These are phyloP conservation scores for Eulemur rubriventer DNA, from an alignment of 2,797 vertebrate species.

Conservation along the genomic window DNA sequence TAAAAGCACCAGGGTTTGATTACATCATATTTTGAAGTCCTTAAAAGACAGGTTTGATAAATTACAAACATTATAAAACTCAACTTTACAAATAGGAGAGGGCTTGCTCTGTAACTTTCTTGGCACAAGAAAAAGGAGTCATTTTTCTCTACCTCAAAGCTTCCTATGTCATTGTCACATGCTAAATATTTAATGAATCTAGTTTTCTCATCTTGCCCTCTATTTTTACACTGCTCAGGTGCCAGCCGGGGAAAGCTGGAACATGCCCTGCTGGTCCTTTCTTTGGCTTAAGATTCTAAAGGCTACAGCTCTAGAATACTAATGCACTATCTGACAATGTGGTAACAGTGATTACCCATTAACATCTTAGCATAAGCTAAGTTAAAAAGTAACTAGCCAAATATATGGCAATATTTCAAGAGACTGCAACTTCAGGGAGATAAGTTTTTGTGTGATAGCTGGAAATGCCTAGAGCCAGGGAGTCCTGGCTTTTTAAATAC, in stretches of 20 bases:
- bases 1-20: conserved; percentile 57
- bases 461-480: neutral
- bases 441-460: neutral
- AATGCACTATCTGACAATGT: neutral
- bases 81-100: conserved; percentile 13
- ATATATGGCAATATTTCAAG: conserved; percentile 2
- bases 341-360: conserved; percentile 20
- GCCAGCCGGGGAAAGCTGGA: neutral
- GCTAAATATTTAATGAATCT: conserved; percentile 54
- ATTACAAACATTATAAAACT: conserved; percentile 44
- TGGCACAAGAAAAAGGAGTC: conserved; percentile 9
- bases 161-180: conserved; percentile 10
- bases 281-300: neutral
- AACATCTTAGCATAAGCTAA: neutral
- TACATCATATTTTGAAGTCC: conserved; percentile 56
- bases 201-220: conserved; percentile 17
- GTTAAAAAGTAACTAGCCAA: conserved; percentile 47
- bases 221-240: neutral
- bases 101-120: neutral
- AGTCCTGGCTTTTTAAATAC: neutral
- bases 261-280: neutral
- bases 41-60: conserved; percentile 58
- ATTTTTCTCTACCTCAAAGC: conserved; percentile 2
- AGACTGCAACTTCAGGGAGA: neutral
- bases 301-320: neutral